Percentiles rank a stretch among this genome's conserved stretches.
Evolutionary conservation across 1,140 invertebrate species (phyloP).

Genomic region (Olivierus martensii): DNA sequence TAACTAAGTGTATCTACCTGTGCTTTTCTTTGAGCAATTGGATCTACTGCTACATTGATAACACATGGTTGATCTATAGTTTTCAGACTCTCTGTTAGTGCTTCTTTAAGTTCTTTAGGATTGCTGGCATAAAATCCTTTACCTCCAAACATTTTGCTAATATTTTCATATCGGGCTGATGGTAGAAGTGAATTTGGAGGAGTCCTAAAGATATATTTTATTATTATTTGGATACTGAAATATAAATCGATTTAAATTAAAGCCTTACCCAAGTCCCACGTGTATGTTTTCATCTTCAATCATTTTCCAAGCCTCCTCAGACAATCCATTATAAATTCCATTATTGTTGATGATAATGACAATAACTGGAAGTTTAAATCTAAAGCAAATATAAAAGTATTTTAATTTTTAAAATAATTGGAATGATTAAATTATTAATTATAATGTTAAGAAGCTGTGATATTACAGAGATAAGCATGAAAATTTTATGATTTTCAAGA

Average conservation of each 20-base stretch:
- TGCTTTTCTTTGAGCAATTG: slow-evolving; percentile 71
- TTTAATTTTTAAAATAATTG: too few relatives aligned
- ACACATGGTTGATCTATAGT: slow-evolving; percentile 57
- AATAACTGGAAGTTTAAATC: slow-evolving; percentile 82
- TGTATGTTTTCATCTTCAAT: slow-evolving; percentile 39
- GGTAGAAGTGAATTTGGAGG: slow-evolving; percentile 64
- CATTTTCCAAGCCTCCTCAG: slow-evolving; percentile 55
- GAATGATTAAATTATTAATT: too few relatives aligned
- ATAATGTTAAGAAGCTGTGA: too few relatives aligned
- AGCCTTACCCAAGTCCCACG: not conserved
- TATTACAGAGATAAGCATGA: too few relatives aligned
- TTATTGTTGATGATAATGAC: slow-evolving; percentile 92
- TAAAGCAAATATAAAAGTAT: too few relatives aligned
- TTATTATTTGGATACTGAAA: slow-evolving; percentile 16
- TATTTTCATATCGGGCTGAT: slow-evolving; percentile 71
- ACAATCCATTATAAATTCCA: slow-evolving; percentile 79
- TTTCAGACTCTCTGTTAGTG: slow-evolving; percentile 47
- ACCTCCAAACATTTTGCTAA: slow-evolving; percentile 69
- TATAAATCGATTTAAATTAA: too few relatives aligned
- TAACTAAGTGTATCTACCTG: slow-evolving; percentile 39
- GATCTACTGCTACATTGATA: slow-evolving; percentile 82
- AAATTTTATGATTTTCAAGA: too few relatives aligned
- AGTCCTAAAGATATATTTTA: slow-evolving; percentile 41
- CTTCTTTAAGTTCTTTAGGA: slow-evolving; percentile 52
- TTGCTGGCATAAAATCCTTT: slow-evolving; percentile 66